Conservation (phyloP, 1,140 invertebrate species). For the Battus philenor region DNA sequence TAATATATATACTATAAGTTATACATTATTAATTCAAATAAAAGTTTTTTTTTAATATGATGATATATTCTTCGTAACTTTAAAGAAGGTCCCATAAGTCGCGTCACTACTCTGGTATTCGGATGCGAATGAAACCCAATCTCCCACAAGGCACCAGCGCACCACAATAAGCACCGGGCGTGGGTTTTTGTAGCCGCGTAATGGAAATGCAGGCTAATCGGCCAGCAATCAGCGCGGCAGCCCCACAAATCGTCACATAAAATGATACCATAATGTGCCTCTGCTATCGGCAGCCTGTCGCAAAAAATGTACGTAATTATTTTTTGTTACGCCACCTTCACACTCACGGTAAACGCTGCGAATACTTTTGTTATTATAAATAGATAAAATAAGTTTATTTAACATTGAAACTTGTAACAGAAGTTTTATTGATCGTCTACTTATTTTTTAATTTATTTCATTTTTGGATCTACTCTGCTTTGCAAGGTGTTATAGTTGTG, state of each 20-base stretch:
- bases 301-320: slow-evolving; percentile 8
- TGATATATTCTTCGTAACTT: too few species aligned
- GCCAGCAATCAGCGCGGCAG: slow-evolving; percentile 2
- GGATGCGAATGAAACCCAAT: not conserved
- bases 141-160: not conserved
- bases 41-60: too few species aligned
- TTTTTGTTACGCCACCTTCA: not conserved
- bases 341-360: not conserved
- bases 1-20: too few species aligned
- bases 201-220: slow-evolving; percentile 7
- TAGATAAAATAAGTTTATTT: too few species aligned
- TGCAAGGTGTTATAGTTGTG: too few species aligned
- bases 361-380: too few species aligned
- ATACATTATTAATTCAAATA: too few species aligned
- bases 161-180: not conserved
- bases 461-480: too few species aligned
- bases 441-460: too few species aligned
- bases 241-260: slow-evolving; percentile 13
- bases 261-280: slow-evolving; percentile 17
- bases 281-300: slow-evolving; percentile 4
- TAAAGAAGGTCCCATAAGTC: too few species aligned
- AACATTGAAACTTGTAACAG: too few species aligned
- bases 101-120: slow-evolving; percentile 1
- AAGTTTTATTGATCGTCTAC: too few species aligned
- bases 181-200: slow-evolving; percentile 1